Percentiles rank a stretch among this genome's conserved stretches.
Evolutionary conservation across 1,140 invertebrate species (phyloP).

Genomic region (Antheraea mylitta): DNA sequence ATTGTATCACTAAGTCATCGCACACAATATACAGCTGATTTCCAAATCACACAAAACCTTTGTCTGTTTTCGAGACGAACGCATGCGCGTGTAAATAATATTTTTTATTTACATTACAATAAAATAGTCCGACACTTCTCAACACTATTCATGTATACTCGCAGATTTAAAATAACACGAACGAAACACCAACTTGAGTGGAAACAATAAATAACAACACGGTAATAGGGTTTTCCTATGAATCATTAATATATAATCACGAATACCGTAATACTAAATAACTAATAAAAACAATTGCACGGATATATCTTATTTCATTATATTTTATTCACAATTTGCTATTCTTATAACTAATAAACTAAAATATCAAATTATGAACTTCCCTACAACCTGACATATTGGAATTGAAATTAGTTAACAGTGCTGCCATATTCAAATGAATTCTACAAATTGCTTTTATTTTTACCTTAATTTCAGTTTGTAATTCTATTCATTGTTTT

Average conservation of each 20-base stretch:
- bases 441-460: too few species aligned
- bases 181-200: constrained; percentile 14
- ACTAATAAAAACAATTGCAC: constrained; percentile 8
- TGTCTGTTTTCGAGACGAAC: constrained; percentile 77
- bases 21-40: constrained; percentile 79
- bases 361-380: constrained; percentile 43
- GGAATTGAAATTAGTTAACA: constrained; percentile 27
- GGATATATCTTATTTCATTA: constrained; percentile 38
- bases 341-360: constrained; percentile 43
- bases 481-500: too few species aligned
- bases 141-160: constrained; percentile 32
- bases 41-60: constrained; percentile 79
- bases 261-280: constrained; percentile 27
- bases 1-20: constrained; percentile 73
- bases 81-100: constrained; percentile 76
- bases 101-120: constrained; percentile 78
- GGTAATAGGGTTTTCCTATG: constrained; percentile 24
- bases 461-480: too few species aligned
- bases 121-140: constrained; percentile 38
- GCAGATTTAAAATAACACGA: constrained; percentile 18
- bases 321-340: constrained; percentile 38
- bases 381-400: constrained; percentile 62
- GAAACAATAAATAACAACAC: constrained; percentile 45
- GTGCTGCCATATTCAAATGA: neutral
- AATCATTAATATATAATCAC: constrained; percentile 6